Evolutionary conservation across 2,797 vertebrate genomes (phyloP), one percentile per base, ranked within the genome.

Genomic region (Acrossocheilus fasciatus): DNA sequence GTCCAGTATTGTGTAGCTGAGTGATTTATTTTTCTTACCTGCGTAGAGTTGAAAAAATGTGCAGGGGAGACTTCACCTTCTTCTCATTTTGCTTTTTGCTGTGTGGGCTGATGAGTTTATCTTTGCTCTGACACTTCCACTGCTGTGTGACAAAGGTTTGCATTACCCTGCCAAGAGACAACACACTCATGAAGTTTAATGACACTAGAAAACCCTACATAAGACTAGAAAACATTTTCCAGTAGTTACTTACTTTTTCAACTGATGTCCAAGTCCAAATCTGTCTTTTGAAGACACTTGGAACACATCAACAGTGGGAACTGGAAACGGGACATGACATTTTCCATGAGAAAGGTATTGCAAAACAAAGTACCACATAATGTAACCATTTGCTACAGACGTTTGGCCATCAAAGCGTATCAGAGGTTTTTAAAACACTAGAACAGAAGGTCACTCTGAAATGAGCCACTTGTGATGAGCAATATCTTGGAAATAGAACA

Each of bases 101-200:
- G 89, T 97, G 95, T 87, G 94, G 94, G 93, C 95, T 95, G 85
- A 90, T 96, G 88, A 95, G 95, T 91, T 97, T 97, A 82, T 97
- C 97, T 93, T 97, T 97, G 92, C 95, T 96, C 45, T 94, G 92
- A 87, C 95, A 96, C 91, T 97, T 97, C 97, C 97, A 97, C 87
- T 97, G 96, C 85, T 97, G 96, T 50, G 96, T 97, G 90, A 97
- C 97, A 92, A 97, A 97, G 0, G 97, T 97, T 94, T 97, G 97
- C 97, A 97, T 97, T 92, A 97, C 96, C 91, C 97, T 97, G 93
- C 78, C 91, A 34, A 91, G 85, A 83, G 90, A 87, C 23, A 18
- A 74, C 66, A 76, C 62, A 39, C 85, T 76, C 26, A 73, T 45
- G 17, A 79, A 26, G 34, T 69, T 57, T 4, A 45, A 79, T 17